These are phyloP conservation scores for Pachypanchax playfairii DNA, from an alignment of 2,113 vertebrate genomes.

Conservation along the genomic window DNA sequence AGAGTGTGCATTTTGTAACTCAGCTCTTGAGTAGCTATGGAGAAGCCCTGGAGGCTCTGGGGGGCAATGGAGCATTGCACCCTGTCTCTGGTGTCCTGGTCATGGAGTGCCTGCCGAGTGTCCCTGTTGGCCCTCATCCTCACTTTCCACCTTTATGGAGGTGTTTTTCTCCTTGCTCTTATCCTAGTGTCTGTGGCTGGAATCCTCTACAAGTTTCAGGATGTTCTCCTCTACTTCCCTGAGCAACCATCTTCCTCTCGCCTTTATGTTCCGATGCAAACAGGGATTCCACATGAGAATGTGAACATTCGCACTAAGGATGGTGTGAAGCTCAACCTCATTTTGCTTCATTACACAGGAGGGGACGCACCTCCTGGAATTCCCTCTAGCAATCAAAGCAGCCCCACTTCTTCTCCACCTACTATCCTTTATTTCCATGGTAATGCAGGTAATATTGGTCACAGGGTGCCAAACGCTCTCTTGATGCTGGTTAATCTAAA, in stretches of 20 bases:
- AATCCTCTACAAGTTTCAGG: constrained; percentile 98
- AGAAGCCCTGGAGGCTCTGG: constrained; percentile 97
- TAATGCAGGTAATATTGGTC: constrained; percentile 97
- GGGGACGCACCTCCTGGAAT: constrained; percentile 75
- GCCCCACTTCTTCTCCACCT: constrained; percentile 79
- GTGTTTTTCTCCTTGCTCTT: constrained; percentile 87
- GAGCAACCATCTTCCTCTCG: constrained; percentile 97
- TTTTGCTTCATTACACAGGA: constrained; percentile 93
- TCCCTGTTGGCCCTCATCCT: constrained; percentile 96
- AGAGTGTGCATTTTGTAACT: constrained; percentile 60
- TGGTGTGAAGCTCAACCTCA: constrained; percentile 93
- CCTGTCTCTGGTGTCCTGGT: constrained; percentile 89
- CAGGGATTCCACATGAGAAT: constrained; percentile 95
- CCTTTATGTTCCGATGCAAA: constrained; percentile 96
- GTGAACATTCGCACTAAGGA: constrained; percentile 96
- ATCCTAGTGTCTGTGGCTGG: constrained; percentile 92
- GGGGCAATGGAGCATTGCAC: constrained; percentile 87
- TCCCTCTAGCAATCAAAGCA: constrained; percentile 76
- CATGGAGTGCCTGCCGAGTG: constrained; percentile 94
- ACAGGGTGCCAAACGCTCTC: constrained; percentile 94
- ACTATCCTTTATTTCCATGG: constrained; percentile 98
- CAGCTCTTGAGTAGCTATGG: constrained; percentile 82
- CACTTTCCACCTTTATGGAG: constrained; percentile 96
- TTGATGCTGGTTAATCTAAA: constrained; percentile 99
- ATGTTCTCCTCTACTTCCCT: constrained; percentile 96